Conservation (phyloP, 2,113 vertebrate genomes). For the Petromus typicus region DNA sequence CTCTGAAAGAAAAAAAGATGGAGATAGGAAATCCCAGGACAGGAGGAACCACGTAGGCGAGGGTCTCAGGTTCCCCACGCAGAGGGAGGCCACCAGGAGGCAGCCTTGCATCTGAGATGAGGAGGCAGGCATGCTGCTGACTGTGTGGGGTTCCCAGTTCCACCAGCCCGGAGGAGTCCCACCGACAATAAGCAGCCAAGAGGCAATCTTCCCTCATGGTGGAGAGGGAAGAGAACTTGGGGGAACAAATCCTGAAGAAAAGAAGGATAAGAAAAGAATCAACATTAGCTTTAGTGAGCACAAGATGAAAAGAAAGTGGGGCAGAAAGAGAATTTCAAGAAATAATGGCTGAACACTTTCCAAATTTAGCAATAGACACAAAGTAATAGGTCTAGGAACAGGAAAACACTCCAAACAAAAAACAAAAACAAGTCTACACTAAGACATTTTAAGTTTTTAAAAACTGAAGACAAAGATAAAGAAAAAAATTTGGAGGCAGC, state of each 20-base stretch:
- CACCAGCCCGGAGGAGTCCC: not conserved
- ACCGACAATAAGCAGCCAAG: not conserved
- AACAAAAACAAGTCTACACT: not conserved
- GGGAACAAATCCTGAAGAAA: not conserved
- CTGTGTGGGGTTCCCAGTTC: not conserved
- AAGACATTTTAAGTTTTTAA: not conserved
- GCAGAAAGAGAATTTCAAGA: not conserved
- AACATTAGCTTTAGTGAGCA: not conserved
- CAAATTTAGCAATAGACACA: not conserved
- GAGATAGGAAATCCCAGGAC: not conserved
- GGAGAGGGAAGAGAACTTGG: not conserved
- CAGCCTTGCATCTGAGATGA: not conserved
- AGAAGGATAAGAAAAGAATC: not conserved
- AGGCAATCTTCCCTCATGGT: not conserved
- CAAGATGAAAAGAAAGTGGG: not conserved
- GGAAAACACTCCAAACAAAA: not conserved
- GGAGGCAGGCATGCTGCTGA: no score
- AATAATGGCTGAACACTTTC: not conserved
- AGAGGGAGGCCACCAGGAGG: not conserved
- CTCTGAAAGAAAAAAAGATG: not conserved
- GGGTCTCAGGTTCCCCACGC: not conserved
- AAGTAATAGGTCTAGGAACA: not conserved
- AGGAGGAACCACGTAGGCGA: not conserved
- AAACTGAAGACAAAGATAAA: not conserved
- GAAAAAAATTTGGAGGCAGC: not conserved